phyloP scores from a whole-genome alignment of 1,140 invertebrate genomes.

The Tetramorium simillimum region DNA sequence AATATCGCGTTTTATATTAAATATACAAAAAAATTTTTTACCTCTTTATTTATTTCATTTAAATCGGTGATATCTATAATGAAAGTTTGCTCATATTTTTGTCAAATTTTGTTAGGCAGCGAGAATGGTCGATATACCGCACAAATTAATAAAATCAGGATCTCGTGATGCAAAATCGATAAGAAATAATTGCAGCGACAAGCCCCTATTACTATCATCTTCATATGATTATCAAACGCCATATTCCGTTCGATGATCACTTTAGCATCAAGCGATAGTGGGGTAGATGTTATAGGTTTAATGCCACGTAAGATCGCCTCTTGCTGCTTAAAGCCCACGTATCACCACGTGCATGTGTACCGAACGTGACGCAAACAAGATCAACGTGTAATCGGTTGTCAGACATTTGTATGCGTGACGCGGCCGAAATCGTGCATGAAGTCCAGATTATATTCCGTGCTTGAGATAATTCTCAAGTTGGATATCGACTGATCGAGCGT shows the following conservation, averaged over 20 bases:
- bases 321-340: slow-evolving; percentile 59
- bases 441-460: slow-evolving; percentile 59
- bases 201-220: not conserved
- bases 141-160: not conserved
- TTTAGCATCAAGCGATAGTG: slow-evolving; percentile 43
- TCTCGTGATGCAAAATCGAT: not conserved
- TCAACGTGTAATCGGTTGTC: slow-evolving; percentile 65
- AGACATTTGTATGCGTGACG: slow-evolving; percentile 63
- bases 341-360: slow-evolving; percentile 61
- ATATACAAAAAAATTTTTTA: not conserved
- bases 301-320: slow-evolving; percentile 55
- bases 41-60: not conserved
- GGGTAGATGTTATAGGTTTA: slow-evolving; percentile 52
- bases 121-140: too few species aligned
- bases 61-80: not conserved
- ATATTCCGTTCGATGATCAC: slow-evolving; percentile 49
- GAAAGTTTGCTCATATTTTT: not conserved
- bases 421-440: slow-evolving; percentile 48
- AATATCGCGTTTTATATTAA: not conserved
- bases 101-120: not conserved
- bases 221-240: slow-evolving; percentile 22
- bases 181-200: not conserved
- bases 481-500: slow-evolving; percentile 30
- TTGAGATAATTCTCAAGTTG: slow-evolving; percentile 53
- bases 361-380: slow-evolving; percentile 72